Evolutionary conservation across 2,888 invertebrate species (phyloP), one percentile per base, ranked within the genome.

Genomic region (Eilema caniola): DNA sequence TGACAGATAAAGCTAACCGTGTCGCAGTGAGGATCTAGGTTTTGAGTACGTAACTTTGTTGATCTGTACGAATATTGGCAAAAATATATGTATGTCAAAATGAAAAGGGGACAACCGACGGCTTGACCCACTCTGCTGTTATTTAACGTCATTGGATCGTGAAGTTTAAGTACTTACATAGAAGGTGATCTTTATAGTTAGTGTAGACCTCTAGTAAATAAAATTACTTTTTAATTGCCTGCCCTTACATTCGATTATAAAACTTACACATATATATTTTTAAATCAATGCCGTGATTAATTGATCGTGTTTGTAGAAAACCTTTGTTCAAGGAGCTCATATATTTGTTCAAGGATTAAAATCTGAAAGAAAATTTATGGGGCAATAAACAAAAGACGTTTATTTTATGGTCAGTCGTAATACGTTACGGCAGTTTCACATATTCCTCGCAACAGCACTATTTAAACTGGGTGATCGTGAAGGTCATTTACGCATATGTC

Each of bases 11-110:
- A 88, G 86, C 83, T 88, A 92, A 93, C 92, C 90, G 91, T 93
- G 92, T 92, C 88, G 89, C 85, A 82, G 80, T 82, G 87, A 86
- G 86, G 90, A 93, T 92, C 90, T 93, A 90, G 94, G 93, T 94
- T 93, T 93, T 79, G 88, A 91, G 93, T 79, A 85, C 93, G 84
- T 89, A 86, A 88, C 88, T 90, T 88, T 86, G 89, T 89, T 86
- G 89, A 85, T 88, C 85, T 87, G 86, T 86, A 85, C 86, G 85
- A 87, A 88, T 88, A 86, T 86, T 86, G 85, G 85, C 85, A 86
- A 82, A 86, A 86, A 86, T 85, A 85, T 87, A 85, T 85, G 83
- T 89, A 78, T 90, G 91, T 90, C 89, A 89, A 86, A 89, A 88
- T 85, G 81, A 84, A 92, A 89, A 87, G 87, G 87, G 90, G 89